Base-by-base conservation (phyloP, 2,888 invertebrate species). In the Dexiosoma caninum region DNA sequence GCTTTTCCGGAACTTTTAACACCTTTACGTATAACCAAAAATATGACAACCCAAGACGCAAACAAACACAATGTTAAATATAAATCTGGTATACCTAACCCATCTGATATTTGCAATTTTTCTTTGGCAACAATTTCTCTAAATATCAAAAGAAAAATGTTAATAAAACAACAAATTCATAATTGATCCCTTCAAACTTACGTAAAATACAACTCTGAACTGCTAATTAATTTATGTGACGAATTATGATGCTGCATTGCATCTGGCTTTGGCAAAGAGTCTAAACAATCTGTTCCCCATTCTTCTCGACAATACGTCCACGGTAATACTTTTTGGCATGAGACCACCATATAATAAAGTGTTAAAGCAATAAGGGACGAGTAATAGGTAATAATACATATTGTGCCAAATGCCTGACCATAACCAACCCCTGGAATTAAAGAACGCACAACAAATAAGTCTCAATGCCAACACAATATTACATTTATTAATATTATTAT, bases 1-100 rank as follows among this genome's bases (percentile, higher is more conserved):
- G 94, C 95, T 89, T 95, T 95, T 53, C 96, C 95, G 0, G 95
- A 94, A 85, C 94, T 95, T 88, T 94, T 94, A 0, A 95, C 94
- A 9, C 95, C 95, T 81, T 92, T 93, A 14, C 94, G 91, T 53
- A 95, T 93, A 66, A 95, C 93, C 6, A 93, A 84, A 86, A 94
- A 95, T 40, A 95, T 93, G 1, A 93, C 87, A 3, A 93, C 62
- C 95, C 95, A 96, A 0, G 95, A 92, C 1, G 91, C 91, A 2
- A 95, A 88, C 5, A 96, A 90, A 71, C 94, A 93, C 0, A 95
- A 85, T 0, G 93, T 91, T 30, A 95, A 89, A 86, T 93, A 92
- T 94, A 95, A 95, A 57, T 94, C 92, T 0, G 95, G 95, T 12
- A 85, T 51, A n/a, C 93, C 93, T 19, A 90, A 66, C 23, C 89